Evolutionary conservation across 2,888 invertebrate species (phyloP).

Genomic region (Aphidius colemani): DNA sequence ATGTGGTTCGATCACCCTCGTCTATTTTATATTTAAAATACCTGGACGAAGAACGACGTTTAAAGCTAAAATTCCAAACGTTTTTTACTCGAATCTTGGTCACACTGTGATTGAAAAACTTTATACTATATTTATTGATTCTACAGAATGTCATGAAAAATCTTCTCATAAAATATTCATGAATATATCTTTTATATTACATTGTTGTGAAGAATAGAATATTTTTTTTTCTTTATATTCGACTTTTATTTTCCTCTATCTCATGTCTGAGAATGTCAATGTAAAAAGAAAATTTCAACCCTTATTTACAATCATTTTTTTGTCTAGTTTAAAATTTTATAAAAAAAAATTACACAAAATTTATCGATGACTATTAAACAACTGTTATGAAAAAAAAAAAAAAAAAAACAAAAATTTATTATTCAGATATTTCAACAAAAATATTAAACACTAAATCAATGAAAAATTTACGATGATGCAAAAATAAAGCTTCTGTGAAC

Average conservation of each 20-base stretch:
- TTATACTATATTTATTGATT: constrained; percentile 13
- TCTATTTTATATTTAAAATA: constrained; percentile 47
- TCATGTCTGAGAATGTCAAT: too few species aligned
- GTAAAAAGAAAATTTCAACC: too few species aligned
- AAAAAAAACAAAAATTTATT: neutral
- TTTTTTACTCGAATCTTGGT: constrained; percentile 31
- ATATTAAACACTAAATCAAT: neutral
- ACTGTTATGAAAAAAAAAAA: neutral
- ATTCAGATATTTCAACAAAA: neutral
- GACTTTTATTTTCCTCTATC: too few species aligned
- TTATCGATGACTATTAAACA: too few species aligned
- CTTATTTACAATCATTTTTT: too few species aligned
- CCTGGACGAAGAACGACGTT: constrained; percentile 30
- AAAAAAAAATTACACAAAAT: too few species aligned
- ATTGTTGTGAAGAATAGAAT: too few species aligned
- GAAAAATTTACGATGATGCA: neutral
- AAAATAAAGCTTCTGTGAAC: neutral
- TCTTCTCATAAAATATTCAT: too few species aligned
- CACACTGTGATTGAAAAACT: constrained; percentile 34
- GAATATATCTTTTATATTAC: too few species aligned
- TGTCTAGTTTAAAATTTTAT: too few species aligned
- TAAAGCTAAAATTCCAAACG: constrained; percentile 30
- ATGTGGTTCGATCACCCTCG: constrained; percentile 38
- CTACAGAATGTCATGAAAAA: too few species aligned
- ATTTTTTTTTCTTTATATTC: too few species aligned